These are phyloP conservation scores for Geopemphigus sp. DNA, from an alignment of 1,140 invertebrate genomes.

Conservation along the genomic window DNA sequence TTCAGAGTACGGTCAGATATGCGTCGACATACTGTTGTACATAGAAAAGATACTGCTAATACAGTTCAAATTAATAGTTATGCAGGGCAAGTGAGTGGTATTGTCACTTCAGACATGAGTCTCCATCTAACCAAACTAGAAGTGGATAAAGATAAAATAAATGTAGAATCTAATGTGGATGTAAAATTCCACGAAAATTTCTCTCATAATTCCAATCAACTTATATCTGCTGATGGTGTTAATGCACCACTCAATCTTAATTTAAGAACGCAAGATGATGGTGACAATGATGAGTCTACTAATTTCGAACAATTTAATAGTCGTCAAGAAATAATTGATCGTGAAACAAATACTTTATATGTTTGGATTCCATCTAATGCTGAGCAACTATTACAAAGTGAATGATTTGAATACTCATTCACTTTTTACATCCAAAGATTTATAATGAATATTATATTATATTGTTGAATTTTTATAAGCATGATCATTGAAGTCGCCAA, in stretches of 20 bases:
- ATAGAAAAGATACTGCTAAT: constrained; percentile 59
- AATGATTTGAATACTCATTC: constrained; percentile 15
- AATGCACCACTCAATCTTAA: constrained; percentile 50
- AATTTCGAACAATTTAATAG: constrained; percentile 37
- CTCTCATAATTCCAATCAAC: constrained; percentile 38
- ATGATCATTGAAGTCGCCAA: not conserved
- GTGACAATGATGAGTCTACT: constrained; percentile 34
- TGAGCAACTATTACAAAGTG: constrained; percentile 49
- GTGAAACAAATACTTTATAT: constrained; percentile 50
- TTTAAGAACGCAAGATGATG: constrained; percentile 47
- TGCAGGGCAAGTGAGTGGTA: constrained; percentile 36
- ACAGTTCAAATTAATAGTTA: constrained; percentile 45
- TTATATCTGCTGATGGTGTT: constrained; percentile 13
- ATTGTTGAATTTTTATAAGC: not conserved
- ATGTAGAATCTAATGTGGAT: constrained; percentile 27
- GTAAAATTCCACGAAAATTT: constrained; percentile 35
- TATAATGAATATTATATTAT: not conserved
- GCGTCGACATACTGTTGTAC: constrained; percentile 81
- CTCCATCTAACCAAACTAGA: constrained; percentile 40
- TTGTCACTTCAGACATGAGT: constrained; percentile 38
- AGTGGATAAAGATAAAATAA: constrained; percentile 27
- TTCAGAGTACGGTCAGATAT: constrained; percentile 84
- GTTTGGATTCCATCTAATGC: constrained; percentile 51
- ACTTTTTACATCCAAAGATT: not conserved
- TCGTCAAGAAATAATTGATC: constrained; percentile 48